Evolutionary conservation across 2,888 invertebrate genomes (phyloP).

Genomic region (Minunthozetes semirufus): DNA sequence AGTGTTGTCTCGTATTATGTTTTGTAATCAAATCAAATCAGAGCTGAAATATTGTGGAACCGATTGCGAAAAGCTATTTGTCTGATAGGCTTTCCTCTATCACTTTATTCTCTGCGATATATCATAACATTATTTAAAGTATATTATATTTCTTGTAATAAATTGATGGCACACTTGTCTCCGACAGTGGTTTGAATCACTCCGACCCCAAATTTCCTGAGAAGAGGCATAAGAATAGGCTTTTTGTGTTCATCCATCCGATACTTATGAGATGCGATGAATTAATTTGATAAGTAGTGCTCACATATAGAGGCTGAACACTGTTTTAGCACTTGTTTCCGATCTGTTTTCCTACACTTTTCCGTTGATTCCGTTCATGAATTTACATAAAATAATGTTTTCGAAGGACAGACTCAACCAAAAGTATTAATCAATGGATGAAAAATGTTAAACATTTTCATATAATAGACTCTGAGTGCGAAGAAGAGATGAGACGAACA

Average conservation of each 20-base stretch:
- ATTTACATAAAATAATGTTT: constrained; percentile 18
- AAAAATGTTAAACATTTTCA: not conserved
- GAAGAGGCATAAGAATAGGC: constrained; percentile 25
- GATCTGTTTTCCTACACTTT: constrained; percentile 16
- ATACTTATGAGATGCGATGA: constrained; percentile 18
- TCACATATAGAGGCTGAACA: not conserved
- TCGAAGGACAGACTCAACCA: not conserved
- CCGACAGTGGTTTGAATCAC: constrained; percentile 2
- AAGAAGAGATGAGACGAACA: not conserved
- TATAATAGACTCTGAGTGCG: not conserved
- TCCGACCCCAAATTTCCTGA: constrained; percentile 29
- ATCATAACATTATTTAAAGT: constrained; percentile 20
- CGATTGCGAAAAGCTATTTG: not conserved
- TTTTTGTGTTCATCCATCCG: constrained; percentile 14
- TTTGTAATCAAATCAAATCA: too few species aligned
- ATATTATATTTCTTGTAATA: constrained; percentile 31
- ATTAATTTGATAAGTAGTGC: constrained; percentile 24
- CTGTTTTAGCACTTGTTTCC: constrained; percentile 5
- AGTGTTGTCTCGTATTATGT: too few species aligned
- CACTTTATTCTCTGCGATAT: not conserved
- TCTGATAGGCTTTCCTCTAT: not conserved
- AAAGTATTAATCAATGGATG: not conserved
- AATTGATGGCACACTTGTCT: constrained; percentile 30
- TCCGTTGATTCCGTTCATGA: not conserved
- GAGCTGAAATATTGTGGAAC: too few species aligned